phyloP scores from a whole-genome alignment of 2,888 invertebrate genomes.

The Rotaria socialis region DNA sequence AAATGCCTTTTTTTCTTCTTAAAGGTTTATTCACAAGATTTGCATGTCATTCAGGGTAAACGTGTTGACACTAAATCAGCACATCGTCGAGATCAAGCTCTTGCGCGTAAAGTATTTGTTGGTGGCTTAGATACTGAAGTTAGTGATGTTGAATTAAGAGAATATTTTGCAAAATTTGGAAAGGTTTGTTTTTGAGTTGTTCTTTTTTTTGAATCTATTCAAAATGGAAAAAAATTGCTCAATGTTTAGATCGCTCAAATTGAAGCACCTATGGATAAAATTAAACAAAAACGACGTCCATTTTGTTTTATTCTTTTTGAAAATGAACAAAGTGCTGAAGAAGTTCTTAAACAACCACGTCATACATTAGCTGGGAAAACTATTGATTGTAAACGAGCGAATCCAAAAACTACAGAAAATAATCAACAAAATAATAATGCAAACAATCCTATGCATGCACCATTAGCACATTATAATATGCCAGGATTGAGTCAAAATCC shows the following conservation, averaged over 20 bases:
- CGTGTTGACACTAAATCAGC: slow-evolving; percentile 32
- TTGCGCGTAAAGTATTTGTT: slow-evolving; percentile 31
- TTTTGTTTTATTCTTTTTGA: slow-evolving; percentile 36
- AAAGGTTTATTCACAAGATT: background rate
- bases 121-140: slow-evolving; percentile 34
- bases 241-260: background rate
- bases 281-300: slow-evolving; percentile 17
- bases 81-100: background rate
- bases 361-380: slow-evolving; percentile 23
- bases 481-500: slow-evolving; percentile 9
- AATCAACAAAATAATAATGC: background rate
- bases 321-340: slow-evolving; percentile 30
- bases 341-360: background rate
- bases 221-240: too few species aligned
- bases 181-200: background rate
- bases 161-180: slow-evolving; percentile 37
- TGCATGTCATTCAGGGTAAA: slow-evolving; percentile 23
- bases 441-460: slow-evolving; percentile 14
- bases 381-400: slow-evolving; percentile 20
- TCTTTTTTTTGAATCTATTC: background rate
- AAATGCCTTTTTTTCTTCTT: background rate
- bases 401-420: slow-evolving; percentile 32
- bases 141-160: background rate
- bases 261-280: slow-evolving; percentile 25
- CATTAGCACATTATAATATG: background rate